phyloP scores from a whole-genome alignment of 2,797 vertebrate genomes.

The Nyctalus aviator region DNA sequence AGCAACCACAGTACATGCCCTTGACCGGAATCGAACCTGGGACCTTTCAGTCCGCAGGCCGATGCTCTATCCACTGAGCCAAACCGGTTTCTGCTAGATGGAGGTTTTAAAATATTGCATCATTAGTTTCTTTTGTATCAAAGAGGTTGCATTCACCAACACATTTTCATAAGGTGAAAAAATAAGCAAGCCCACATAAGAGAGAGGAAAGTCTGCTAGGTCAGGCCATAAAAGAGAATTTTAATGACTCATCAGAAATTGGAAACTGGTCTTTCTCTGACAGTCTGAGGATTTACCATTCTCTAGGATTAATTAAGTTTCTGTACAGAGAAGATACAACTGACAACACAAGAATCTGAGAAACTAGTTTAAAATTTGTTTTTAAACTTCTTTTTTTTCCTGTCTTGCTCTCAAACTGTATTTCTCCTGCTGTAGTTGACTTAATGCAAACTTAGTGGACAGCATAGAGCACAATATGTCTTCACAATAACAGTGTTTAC shows the following conservation, averaged over 20 bases:
- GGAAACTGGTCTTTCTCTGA: neutral
- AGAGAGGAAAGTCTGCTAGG: neutral
- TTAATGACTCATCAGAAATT: slow-evolving; percentile 9
- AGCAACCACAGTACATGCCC: no score
- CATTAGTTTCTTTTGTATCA: neutral
- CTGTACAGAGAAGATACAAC: neutral
- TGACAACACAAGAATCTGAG: neutral
- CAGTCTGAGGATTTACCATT: neutral
- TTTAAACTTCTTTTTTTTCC: neutral
- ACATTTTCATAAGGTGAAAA: neutral
- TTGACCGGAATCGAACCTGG: no score
- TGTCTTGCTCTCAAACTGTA: slow-evolving; percentile 17
- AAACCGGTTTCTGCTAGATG: neutral
- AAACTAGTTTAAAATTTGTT: slow-evolving; percentile 31
- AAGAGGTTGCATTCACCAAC: neutral
- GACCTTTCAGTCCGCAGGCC: no score
- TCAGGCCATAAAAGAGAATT: neutral
- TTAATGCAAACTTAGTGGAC: slow-evolving; percentile 52
- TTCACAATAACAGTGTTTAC: slow-evolving; percentile 45
- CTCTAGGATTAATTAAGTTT: neutral
- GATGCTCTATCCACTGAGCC: no score
- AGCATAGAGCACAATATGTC: neutral
- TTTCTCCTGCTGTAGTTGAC: slow-evolving; percentile 50
- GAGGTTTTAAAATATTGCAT: neutral
- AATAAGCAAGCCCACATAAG: neutral